Evolutionary conservation across 2,797 vertebrate genomes (phyloP), one percentile per base, ranked within the genome.

Genomic region (Alauda arvensis): DNA sequence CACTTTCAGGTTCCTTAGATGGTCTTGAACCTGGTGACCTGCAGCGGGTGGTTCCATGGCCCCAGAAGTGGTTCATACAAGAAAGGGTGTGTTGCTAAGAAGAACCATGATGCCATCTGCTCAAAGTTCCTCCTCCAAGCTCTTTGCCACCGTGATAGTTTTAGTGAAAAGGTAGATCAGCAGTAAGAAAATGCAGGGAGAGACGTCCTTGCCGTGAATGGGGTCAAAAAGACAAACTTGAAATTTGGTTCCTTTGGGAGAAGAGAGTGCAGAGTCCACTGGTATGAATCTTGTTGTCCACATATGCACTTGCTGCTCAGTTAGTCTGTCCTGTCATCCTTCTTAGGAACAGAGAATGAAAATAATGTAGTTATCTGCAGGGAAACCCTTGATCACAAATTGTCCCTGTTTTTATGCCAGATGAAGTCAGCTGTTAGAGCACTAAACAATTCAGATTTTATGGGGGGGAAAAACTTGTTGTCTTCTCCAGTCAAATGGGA

Each of bases 391-490:
- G 37, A 51, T 65, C 9, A 3, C 4, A 2, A 40, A 8, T 66
- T 71, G 8, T 51, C 12, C 15, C 52, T 5, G 23, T 60, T 48
- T 68, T 45, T 79, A 31, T 75, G 37, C 18, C 9, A 5, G 29
- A 43, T 39, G 23, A 59, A 55, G 31, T 75, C 34, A 55, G 26
- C 34, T 52, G 24, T 81, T 49, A 8, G 0, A 68, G 39, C 68
- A 28, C 28, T 61, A 68, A 37, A 33, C 25, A 56, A 28, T 40
- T 83, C 18, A 43, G 45, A 51, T 85, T 67, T 77, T 72, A 18
- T 8, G 8, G 10, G 21, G 6, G 14, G 3, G 0, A 0, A 4
- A 5, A 37, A 7, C 4, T 12, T 9, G 11, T 33, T n/a, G 33
- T 80, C 15, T 33, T 56, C 14, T 56, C 19, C 17, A 25, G n/a